phyloP scores from a whole-genome alignment of 2,113 vertebrate genomes.

The Atrichornis clamosus region DNA sequence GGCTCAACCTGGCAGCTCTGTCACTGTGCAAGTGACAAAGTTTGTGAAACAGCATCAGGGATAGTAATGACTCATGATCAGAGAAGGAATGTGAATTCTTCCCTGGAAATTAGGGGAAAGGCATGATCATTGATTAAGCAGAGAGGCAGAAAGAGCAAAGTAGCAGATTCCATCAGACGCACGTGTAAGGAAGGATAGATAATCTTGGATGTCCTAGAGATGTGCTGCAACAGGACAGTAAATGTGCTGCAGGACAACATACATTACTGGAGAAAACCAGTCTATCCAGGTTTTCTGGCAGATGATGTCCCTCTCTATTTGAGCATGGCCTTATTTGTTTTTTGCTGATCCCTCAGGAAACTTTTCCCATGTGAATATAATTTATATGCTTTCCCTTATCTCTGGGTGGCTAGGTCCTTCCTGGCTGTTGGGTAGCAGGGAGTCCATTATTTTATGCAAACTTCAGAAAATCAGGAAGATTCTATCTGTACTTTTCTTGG shows the following conservation, averaged over 20 bases:
- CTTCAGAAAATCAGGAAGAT: not conserved
- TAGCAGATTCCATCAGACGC: not conserved
- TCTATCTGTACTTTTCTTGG: not conserved
- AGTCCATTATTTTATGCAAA: not conserved
- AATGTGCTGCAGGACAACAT: not conserved
- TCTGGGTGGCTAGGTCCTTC: not conserved
- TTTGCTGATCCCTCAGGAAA: not conserved
- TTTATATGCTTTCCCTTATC: not conserved
- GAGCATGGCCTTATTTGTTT: not conserved
- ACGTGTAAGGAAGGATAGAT: not conserved
- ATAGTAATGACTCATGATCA: not conserved
- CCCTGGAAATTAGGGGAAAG: not conserved
- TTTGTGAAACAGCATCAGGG: not conserved
- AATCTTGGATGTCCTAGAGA: not conserved
- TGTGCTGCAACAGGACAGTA: not conserved
- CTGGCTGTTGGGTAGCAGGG: not conserved
- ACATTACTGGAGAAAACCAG: not conserved
- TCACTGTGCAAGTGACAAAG: not conserved
- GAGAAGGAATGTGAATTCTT: not conserved
- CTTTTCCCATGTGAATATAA: not conserved
- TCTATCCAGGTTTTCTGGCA: not conserved
- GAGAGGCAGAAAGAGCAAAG: not conserved
- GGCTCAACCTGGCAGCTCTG: not conserved
- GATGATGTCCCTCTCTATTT: not conserved
- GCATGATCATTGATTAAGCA: not conserved